These are phyloP conservation scores for Ophion obscuratus DNA, from an alignment of 2,888 invertebrate species.

Conservation along the genomic window DNA sequence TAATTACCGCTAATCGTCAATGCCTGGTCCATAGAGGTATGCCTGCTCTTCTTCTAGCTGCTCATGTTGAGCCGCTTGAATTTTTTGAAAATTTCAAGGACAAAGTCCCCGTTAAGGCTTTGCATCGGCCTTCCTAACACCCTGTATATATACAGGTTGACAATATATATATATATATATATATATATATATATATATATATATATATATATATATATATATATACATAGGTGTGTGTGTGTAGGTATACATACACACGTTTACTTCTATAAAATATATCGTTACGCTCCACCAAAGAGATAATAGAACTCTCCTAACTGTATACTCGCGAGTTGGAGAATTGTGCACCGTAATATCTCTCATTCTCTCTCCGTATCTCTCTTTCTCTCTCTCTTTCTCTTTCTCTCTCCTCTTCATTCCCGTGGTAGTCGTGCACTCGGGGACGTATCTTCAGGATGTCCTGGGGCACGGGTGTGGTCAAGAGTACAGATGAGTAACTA, in stretches of 20 bases:
- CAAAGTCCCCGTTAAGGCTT: too few relatives aligned
- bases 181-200: too few relatives aligned
- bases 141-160: too few relatives aligned
- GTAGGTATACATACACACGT: background rate
- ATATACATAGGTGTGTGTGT: too few relatives aligned
- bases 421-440: constrained; percentile 4
- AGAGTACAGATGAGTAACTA: constrained; percentile 41
- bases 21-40: too few relatives aligned
- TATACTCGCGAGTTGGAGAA: constrained; percentile 2
- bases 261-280: background rate
- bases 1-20: too few relatives aligned
- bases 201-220: too few relatives aligned
- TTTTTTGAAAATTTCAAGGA: too few relatives aligned
- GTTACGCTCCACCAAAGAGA: constrained; percentile 23
- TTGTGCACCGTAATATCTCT: constrained; percentile 22
- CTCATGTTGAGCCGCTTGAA: too few relatives aligned
- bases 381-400: constrained; percentile 2
- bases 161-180: too few relatives aligned
- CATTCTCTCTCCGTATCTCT: background rate
- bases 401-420: background rate
- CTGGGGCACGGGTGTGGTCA: constrained; percentile 66
- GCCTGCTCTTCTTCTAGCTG: too few relatives aligned
- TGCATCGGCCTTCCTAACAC: too few relatives aligned
- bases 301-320: constrained; percentile 36
- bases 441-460: constrained; percentile 48